These are phyloP conservation scores for Acropternis orthonyx DNA, from an alignment of 2,797 vertebrate genomes.

Conservation along the genomic window DNA sequence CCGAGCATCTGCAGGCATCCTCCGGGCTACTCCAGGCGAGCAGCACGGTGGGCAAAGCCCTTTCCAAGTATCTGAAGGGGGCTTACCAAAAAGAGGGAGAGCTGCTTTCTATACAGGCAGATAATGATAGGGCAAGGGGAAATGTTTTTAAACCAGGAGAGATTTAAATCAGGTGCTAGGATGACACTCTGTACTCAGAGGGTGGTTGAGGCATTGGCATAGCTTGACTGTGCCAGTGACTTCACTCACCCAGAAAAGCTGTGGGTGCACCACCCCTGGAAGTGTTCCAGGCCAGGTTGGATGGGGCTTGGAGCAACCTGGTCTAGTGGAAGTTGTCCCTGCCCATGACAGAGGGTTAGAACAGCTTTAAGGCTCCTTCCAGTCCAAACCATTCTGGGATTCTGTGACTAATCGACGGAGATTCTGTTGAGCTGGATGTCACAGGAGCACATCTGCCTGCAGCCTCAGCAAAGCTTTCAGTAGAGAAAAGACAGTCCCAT, in stretches of 20 bases:
- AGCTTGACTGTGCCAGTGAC: neutral
- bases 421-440: neutral
- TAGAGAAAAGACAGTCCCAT: neutral
- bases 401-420: neutral
- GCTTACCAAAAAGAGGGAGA: neutral
- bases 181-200: neutral
- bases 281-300: neutral
- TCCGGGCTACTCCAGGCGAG: neutral
- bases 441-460: accelerated
- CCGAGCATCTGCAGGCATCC: neutral
- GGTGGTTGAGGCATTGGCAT: neutral
- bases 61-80: neutral
- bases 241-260: neutral
- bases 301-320: neutral
- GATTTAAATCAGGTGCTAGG: neutral
- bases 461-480: neutral
- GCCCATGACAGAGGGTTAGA: neutral
- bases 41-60: neutral
- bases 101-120: neutral
- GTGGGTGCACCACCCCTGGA: neutral
- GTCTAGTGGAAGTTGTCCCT: neutral
- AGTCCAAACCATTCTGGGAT: neutral
- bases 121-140: no score
- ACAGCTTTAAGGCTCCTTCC: neutral
- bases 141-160: neutral